Base-by-base conservation (phyloP, 2,113 vertebrate species). In the Parus major region DNA sequence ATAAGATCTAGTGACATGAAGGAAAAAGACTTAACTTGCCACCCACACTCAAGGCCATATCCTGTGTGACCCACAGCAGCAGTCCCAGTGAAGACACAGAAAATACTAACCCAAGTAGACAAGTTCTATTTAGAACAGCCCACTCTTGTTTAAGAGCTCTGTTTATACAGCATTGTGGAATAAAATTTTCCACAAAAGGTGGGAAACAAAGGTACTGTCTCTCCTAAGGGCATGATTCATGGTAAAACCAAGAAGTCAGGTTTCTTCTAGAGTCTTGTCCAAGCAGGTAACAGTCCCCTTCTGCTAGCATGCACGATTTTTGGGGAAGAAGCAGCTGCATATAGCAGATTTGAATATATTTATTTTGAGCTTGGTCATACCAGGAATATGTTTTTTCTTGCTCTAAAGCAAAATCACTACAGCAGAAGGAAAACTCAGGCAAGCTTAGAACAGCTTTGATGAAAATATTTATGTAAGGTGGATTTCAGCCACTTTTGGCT, bases 21-120 rank as follows among this genome's bases (percentile, higher is more conserved):
- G 90, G 82, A 86, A 96, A 71, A 95, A 90, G 88, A 79, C 77
- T 96, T 95, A 90, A 92, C 63, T 93, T 3, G 1, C 87, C 88
- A 68, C 90, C 91, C 75, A 92, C 95, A 50, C 53, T 78, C 28
- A 53, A 63, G 56, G 60, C 90, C 10, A 15, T 39, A 90, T 94
- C 77, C 85, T 57, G 61, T 86, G 68, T 96, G 64, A 96, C 69
- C 70, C 33, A 42, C 28, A 29, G 31, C 41, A 79, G 22, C 59
- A 50, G 72, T 76, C 64, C 29, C n/a, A 68, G 23, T 61, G 57
- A 65, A 90, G 63, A 47, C 52, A 72, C 10, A 56, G 57, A 68
- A 72, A 79, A 87, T 82, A 76, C 24, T 68, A 55, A 63, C 77
- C 29, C 7, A 6, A 57, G 24, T 41, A 28, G 35, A 11, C 36